phyloP scores from a whole-genome alignment of 1,140 invertebrate genomes.

The Drosophila melanogaster region DNA sequence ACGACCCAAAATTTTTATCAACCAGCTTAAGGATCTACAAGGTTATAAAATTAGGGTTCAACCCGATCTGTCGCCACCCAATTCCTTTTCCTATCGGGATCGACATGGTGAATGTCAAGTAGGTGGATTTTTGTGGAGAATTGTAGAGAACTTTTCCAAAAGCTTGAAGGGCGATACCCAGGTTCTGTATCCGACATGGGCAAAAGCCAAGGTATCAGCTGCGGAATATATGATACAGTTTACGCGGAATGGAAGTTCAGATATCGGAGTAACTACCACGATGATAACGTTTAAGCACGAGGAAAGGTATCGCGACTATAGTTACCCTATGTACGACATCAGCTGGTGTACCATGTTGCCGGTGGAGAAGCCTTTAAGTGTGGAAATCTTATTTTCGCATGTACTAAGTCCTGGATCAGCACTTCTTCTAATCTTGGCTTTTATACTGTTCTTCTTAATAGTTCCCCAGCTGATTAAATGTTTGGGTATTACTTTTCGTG shows the following conservation, averaged over 20 bases:
- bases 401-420: slow-evolving; percentile 16
- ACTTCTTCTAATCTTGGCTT: neutral
- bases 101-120: slow-evolving; percentile 12
- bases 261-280: slow-evolving; percentile 33
- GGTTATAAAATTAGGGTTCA: slow-evolving; percentile 38
- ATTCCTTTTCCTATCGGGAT: slow-evolving; percentile 33
- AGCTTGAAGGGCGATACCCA: slow-evolving; percentile 9
- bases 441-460: neutral
- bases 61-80: slow-evolving; percentile 51
- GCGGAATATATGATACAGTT: slow-evolving; percentile 42
- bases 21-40: slow-evolving; percentile 24
- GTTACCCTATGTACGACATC: slow-evolving; percentile 35
- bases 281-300: neutral
- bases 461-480: neutral
- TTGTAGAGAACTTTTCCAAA: slow-evolving; percentile 28
- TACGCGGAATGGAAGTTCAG: slow-evolving; percentile 41
- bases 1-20: slow-evolving; percentile 10
- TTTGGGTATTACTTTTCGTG: neutral
- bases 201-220: neutral
- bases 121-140: slow-evolving; percentile 49
- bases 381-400: slow-evolving; percentile 4
- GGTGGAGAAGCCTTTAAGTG: slow-evolving; percentile 26
- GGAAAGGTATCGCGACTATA: slow-evolving; percentile 24
- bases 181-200: slow-evolving; percentile 22
- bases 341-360: slow-evolving; percentile 64